Base-by-base conservation (phyloP, 2,888 invertebrate genomes). In the Cecidostiba fungosa region DNA sequence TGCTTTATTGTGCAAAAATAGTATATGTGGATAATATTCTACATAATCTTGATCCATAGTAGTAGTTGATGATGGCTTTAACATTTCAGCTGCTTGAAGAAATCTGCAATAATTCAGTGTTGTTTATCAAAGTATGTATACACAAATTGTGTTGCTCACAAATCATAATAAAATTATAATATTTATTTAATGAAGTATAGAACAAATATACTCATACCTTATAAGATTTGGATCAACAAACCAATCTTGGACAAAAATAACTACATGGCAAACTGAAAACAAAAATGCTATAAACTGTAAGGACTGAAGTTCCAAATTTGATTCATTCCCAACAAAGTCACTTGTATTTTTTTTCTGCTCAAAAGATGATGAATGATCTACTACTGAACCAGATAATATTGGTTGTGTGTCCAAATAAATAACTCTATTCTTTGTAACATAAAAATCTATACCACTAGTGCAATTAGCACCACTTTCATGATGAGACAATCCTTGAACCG, bases 401-500 rank as follows among this genome's bases (percentile, higher is more conserved):
- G 98, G 97, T 88, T 98, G 97, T 85, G 97, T 97, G 93, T 99
- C 99, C 3, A 99, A 94, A 43, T 98, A 95, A 88, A 99, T 97
- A 47, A 97, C 94, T 88, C 96, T 93, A 89, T 96, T 95, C 82
- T 94, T 94, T 6, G 96, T 96, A 5, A 96, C 94, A 92, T 94
- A 96, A 89, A 96, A 94, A 91, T 97, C 96, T 77, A 97, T 95
- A 90, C 96, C 96, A 93, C 94, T 95, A 2, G 98, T 98, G 90
- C 97, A 96, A 93, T 97, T 96, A 14, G 94, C 94, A 73, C 96
- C 96, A 88, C 94, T 95, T 93, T 97, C 97, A 89, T 92, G 91
- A 82, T 93, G 92, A 0, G 89, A 89, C 43, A 90, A 85, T 77
- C 89, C 90, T 87, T 93, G 92, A 39, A 86, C 82, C 14, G 91